phyloP scores from a whole-genome alignment of 2,888 invertebrate species.

The Synanthedon vespiformis region DNA sequence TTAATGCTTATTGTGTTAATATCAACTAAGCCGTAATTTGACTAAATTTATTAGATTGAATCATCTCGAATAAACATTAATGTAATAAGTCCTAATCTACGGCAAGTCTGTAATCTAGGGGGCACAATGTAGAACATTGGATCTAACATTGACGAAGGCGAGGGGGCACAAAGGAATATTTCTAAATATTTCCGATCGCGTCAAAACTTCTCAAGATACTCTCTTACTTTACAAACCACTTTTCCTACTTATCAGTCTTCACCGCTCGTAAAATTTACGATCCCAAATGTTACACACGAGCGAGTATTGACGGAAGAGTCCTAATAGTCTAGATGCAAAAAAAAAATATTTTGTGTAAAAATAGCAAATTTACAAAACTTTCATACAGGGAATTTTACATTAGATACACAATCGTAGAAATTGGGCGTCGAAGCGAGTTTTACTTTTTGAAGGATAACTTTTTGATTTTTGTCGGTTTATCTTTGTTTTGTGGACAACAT shows the following conservation, averaged over 20 bases:
- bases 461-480: slow-evolving; percentile 63
- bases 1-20: slow-evolving; percentile 51
- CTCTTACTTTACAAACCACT: slow-evolving; percentile 47
- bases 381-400: slow-evolving; percentile 57
- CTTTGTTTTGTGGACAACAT: slow-evolving; percentile 75
- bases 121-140: slow-evolving; percentile 53
- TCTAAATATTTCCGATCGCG: slow-evolving; percentile 42
- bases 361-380: slow-evolving; percentile 63
- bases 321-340: slow-evolving; percentile 42
- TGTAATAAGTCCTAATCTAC: slow-evolving; percentile 56
- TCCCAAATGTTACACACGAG: slow-evolving; percentile 54
- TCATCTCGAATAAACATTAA: slow-evolving; percentile 56
- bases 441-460: slow-evolving; percentile 66
- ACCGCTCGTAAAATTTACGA: slow-evolving; percentile 59
- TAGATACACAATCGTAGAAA: slow-evolving; percentile 38
- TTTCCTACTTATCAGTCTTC: slow-evolving; percentile 66
- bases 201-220: slow-evolving; percentile 38
- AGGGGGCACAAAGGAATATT: slow-evolving; percentile 37
- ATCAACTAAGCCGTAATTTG: slow-evolving; percentile 56
- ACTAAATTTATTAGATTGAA: slow-evolving; percentile 54
- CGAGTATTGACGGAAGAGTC: slow-evolving; percentile 51
- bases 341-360: slow-evolving; percentile 54
- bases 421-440: slow-evolving; percentile 53
- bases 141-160: slow-evolving; percentile 62
- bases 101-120: slow-evolving; percentile 49